A percentile compares a stretch with the other conserved stretches of the same genome.
phyloP scores from a whole-genome alignment of 2,797 vertebrate genomes.

The Muscicapa comitata region DNA sequence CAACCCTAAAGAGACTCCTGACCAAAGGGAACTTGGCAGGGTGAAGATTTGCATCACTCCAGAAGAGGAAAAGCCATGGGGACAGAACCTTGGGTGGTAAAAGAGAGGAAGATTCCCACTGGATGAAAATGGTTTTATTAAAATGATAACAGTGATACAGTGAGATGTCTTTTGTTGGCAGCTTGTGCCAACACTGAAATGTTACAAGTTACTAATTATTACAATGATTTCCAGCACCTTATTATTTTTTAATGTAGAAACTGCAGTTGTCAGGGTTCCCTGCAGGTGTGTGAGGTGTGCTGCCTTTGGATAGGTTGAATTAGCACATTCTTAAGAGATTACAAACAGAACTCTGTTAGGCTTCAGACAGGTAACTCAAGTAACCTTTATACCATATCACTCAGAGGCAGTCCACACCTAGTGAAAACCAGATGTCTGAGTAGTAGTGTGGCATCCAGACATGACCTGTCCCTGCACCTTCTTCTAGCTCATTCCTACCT shows the following conservation, averaged over 20 bases:
- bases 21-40: not conserved
- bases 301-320: not conserved
- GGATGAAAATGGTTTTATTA: not conserved
- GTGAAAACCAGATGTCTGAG: not conserved
- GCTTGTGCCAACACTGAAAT: not conserved
- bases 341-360: not conserved
- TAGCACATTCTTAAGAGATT: not conserved
- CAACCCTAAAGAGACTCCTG: not conserved
- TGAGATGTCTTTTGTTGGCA: not conserved
- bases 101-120: not conserved
- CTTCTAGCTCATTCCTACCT: not conserved
- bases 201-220: not conserved
- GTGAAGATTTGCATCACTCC: not conserved
- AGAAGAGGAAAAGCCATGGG: not conserved
- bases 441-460: not conserved
- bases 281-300: not conserved
- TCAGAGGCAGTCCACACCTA: not conserved
- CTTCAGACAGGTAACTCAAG: not conserved
- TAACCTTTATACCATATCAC: not conserved
- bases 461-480: not conserved
- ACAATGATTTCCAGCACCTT: not conserved
- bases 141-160: not conserved
- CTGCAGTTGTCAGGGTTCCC: not conserved
- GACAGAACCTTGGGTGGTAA: not conserved
- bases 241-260: not conserved